Base-by-base conservation (phyloP, 2,888 invertebrate genomes). In the Agrochola macilenta region DNA sequence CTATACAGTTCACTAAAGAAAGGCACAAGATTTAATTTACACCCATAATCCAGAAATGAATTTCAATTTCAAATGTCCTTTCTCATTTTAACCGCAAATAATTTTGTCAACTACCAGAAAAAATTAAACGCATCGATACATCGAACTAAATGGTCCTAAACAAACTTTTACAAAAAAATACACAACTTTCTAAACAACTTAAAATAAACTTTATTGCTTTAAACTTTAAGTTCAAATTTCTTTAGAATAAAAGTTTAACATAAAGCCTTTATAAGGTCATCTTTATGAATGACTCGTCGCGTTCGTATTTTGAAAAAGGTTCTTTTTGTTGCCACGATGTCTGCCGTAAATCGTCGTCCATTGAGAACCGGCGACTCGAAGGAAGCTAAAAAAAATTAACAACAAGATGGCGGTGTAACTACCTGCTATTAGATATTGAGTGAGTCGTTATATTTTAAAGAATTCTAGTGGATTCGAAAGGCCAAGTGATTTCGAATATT, bases 271-370 rank as follows among this genome's bases (percentile, higher is more conserved):
- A 79, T 70, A 75, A 74, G 76, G 82, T 61, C 77, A 85, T 87
- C 88, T 93, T 93, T 93, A 92, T 95, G 95, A 95, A 95, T 95
- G 94, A 92, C 93, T 93, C 92, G 94, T 91, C 92, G 91, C 89
- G 91, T 91, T 92, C 90, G 88, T 87, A 89, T 92, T 92, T 91
- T 82, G 88, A 91, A 92, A 92, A 90, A 91, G 89, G 90, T 91
- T 90, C 89, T 92, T 95, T 94, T 94, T 95, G 95, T 95, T 92
- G 95, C 95, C 96, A 90, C 92, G 89, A 91, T 91, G 96, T 96
- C 96, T 96, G 94, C 91, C 95, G 95, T 96, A 95, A 95, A 95
- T 94, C 93, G 93, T 93, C 83, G 80, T 88, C 91, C 95, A 95
- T 95, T 95, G 93, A 94, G 92, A 88, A 89, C 85, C 90, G 90